These are phyloP conservation scores for Epicauta chinensis DNA, from an alignment of 1,140 invertebrate genomes.

Conservation along the genomic window DNA sequence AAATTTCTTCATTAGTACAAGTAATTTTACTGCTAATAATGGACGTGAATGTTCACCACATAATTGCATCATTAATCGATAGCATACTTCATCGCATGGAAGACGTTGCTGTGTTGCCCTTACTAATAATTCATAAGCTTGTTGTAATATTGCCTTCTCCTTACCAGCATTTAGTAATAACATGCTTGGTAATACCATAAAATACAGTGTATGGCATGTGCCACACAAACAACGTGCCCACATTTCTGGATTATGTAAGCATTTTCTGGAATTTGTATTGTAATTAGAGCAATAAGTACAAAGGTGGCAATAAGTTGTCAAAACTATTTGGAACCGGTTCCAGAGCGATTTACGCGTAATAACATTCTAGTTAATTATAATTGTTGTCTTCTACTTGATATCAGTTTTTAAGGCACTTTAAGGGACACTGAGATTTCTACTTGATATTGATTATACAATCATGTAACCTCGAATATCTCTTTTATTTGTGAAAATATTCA, in stretches of 20 bases:
- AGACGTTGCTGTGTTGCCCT: constrained; percentile 76
- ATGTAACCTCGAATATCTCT: too few relatives aligned
- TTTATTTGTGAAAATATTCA: too few relatives aligned
- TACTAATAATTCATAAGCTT: constrained; percentile 81
- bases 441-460: too few relatives aligned
- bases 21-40: constrained; percentile 87
- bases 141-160: constrained; percentile 69
- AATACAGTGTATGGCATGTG: constrained; percentile 94
- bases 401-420: too few relatives aligned
- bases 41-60: constrained; percentile 93
- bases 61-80: constrained; percentile 96
- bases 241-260: constrained; percentile 55
- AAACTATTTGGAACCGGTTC: too few relatives aligned
- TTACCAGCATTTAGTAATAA: constrained; percentile 56
- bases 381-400: too few relatives aligned
- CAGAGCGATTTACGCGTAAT: too few relatives aligned
- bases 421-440: too few relatives aligned
- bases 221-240: constrained; percentile 90
- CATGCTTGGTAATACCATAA: constrained; percentile 85
- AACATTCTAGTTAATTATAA: too few relatives aligned
- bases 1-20: constrained; percentile 92
- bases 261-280: constrained; percentile 31
- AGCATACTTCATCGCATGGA: constrained; percentile 94
- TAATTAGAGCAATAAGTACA: neutral
- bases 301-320: constrained; percentile 7